phyloP scores from a whole-genome alignment of 2,797 vertebrate species.

The Galagoides demidoff region DNA sequence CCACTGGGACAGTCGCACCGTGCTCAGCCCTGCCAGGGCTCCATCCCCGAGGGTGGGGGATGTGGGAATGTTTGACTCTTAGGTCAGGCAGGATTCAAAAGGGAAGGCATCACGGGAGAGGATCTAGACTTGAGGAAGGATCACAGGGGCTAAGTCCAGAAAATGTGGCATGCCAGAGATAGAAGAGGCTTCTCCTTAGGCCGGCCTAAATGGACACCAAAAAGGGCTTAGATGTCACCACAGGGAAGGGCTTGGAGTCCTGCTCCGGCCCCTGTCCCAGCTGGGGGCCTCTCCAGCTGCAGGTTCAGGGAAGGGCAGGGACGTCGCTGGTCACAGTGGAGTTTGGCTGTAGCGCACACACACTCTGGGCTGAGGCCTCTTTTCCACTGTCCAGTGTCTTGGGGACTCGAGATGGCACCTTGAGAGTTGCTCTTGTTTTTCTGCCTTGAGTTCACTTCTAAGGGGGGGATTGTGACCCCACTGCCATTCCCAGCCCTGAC shows the following conservation, averaged over 20 bases:
- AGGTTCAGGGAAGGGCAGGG: not conserved
- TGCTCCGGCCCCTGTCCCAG: no score
- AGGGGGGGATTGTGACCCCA: fast-evolving
- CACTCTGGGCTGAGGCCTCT: fast-evolving
- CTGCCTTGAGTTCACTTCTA: not conserved
- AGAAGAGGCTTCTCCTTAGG: not conserved
- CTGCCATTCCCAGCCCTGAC: fast-evolving
- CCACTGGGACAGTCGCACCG: fast-evolving
- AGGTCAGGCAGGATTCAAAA: not conserved
- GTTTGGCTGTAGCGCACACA: not conserved
- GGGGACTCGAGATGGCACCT: not conserved
- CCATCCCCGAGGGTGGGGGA: no score
- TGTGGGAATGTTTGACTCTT: no score
- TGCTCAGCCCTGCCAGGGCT: not conserved
- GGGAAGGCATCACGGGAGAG: not conserved
- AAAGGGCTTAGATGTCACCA: not conserved
- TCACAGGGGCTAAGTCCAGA: not conserved
- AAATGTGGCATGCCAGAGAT: not conserved
- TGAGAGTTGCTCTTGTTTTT: fast-evolving
- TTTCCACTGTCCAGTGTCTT: not conserved
- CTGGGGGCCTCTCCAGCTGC: not conserved
- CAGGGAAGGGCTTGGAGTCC: not conserved
- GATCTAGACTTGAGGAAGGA: not conserved
- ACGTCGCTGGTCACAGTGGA: fast-evolving
- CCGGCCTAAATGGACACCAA: not conserved